Conservation (phyloP, 1,140 invertebrate species). For the Dendrolimus punctatus region DNA sequence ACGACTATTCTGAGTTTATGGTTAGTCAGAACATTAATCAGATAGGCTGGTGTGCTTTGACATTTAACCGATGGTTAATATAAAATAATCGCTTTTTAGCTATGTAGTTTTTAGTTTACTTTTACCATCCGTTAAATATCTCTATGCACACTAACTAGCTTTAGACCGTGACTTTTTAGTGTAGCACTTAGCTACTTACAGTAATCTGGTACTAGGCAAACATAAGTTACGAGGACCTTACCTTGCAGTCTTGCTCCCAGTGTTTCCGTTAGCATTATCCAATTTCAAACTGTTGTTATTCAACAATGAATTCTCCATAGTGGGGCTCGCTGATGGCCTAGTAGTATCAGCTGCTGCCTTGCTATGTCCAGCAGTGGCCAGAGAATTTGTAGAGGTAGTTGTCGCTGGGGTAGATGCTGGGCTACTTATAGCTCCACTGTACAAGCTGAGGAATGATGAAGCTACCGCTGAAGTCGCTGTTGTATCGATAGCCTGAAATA, state of each 20-base stretch:
- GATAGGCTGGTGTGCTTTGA: too few relatives aligned
- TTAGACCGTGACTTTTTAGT: too few relatives aligned
- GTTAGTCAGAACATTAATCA: too few relatives aligned
- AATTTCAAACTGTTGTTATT: constrained; percentile 59
- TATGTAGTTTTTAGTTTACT: too few relatives aligned
- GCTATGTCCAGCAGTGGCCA: constrained; percentile 36
- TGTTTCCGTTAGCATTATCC: constrained; percentile 58
- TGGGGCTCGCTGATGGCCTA: constrained; percentile 45
- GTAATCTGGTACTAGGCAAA: constrained; percentile 5
- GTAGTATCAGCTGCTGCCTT: constrained; percentile 48
- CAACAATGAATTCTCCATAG: constrained; percentile 42
- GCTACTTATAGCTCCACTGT: constrained; percentile 51
- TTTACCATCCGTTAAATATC: too few relatives aligned
- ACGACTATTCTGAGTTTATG: too few relatives aligned
- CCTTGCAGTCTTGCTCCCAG: constrained; percentile 68
- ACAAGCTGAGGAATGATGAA: constrained; percentile 62
- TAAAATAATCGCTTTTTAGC: too few relatives aligned
- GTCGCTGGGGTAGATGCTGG: constrained; percentile 28
- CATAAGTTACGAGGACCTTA: constrained; percentile 19
- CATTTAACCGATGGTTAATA: too few relatives aligned
- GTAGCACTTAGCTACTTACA: background rate
- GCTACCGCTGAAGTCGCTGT: constrained; percentile 54
- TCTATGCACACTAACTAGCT: too few relatives aligned
- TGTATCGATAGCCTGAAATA: constrained; percentile 60
- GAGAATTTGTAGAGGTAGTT: constrained; percentile 26